phyloP scores from a whole-genome alignment of 2,888 invertebrate species.

The Barypeithes pellucidus region DNA sequence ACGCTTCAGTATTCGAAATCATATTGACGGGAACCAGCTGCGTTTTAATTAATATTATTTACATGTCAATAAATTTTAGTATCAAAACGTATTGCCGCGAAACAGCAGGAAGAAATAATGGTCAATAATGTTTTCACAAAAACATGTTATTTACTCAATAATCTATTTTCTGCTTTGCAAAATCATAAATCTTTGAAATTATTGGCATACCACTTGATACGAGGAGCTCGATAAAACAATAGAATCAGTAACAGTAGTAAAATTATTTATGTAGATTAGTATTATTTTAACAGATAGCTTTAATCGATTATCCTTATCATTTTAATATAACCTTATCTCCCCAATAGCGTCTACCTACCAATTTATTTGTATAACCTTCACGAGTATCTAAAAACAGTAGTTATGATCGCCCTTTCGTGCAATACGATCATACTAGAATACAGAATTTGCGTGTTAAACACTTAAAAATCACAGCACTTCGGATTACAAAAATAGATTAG shows the following conservation, averaged over 20 bases:
- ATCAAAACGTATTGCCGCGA: no score
- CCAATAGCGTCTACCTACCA: conserved; percentile 42
- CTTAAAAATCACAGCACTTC: conserved; percentile 27
- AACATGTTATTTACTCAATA: no score
- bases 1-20: no score
- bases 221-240: neutral
- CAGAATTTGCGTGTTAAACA: conserved; percentile 32
- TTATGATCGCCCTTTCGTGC: conserved; percentile 18
- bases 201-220: neutral
- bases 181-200: neutral
- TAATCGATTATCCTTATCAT: conserved; percentile 49
- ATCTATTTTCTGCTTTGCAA: no score
- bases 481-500: conserved; percentile 44
- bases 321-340: conserved; percentile 46
- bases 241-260: conserved; percentile 18
- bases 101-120: no score
- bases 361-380: conserved; percentile 40
- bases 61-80: no score
- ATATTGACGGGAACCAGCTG: no score
- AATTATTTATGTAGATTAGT: conserved; percentile 14
- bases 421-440: conserved; percentile 1
- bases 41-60: no score
- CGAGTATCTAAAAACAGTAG: conserved; percentile 47
- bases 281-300: conserved; percentile 30
- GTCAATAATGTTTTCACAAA: no score